Conservation (phyloP, 1,140 invertebrate genomes). For the Drosophila willistoni region DNA sequence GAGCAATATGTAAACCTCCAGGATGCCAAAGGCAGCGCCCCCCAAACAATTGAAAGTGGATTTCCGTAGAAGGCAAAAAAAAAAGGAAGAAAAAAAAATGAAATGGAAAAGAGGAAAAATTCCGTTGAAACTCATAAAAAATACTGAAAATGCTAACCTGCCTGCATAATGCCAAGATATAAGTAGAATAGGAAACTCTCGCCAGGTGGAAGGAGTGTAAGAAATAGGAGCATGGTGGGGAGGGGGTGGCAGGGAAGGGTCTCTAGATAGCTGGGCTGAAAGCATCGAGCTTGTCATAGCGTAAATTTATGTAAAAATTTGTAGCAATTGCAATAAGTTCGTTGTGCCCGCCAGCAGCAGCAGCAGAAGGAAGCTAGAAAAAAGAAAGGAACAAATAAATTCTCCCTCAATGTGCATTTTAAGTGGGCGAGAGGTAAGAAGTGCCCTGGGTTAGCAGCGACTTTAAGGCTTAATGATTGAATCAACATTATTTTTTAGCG, state of each 20-base stretch:
- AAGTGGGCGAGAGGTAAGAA: slow-evolving; percentile 20
- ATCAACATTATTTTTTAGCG: not conserved
- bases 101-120: slow-evolving; percentile 6
- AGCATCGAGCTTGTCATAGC: slow-evolving; percentile 48
- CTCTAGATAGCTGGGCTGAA: not conserved
- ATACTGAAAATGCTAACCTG: slow-evolving; percentile 58
- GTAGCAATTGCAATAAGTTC: slow-evolving; percentile 76
- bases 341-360: slow-evolving; percentile 29
- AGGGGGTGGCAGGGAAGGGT: not conserved
- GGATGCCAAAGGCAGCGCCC: slow-evolving; percentile 56
- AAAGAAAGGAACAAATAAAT: slow-evolving; percentile 70
- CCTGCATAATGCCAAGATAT: slow-evolving; percentile 56
- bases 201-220: not conserved
- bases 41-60: slow-evolving; percentile 81
- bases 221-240: not conserved
- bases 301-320: slow-evolving; percentile 81
- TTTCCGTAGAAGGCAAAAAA: slow-evolving; percentile 66
- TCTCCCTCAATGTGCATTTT: slow-evolving; percentile 64
- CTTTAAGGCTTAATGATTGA: slow-evolving; percentile 18
- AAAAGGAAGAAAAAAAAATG: slow-evolving; percentile 41
- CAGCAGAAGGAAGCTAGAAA: slow-evolving; percentile 28
- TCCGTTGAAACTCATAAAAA: slow-evolving; percentile 64
- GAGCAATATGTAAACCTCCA: slow-evolving; percentile 77
- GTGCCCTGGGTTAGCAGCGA: not conserved
- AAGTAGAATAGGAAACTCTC: slow-evolving; percentile 23